A percentile compares a stretch with the other conserved stretches of the same genome.
Conservation (phyloP, 2,113 vertebrate genomes). For the Ploceus nigricollis region DNA sequence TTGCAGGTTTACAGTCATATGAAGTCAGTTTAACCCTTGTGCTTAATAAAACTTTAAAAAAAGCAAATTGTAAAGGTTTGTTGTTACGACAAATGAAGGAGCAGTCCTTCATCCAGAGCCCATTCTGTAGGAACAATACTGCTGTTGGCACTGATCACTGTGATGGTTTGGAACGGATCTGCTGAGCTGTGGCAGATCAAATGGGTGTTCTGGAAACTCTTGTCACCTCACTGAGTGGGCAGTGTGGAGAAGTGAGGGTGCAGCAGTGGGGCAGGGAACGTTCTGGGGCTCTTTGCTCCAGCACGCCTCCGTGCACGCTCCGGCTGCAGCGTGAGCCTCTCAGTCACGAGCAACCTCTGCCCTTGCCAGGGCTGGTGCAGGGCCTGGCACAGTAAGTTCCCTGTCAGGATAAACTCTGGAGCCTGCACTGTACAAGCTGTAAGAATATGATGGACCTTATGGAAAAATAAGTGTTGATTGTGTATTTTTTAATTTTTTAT, state of each 20-base stretch:
- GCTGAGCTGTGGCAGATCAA: not conserved
- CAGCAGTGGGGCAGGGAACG: rapidly evolving
- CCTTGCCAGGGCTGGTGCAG: rapidly evolving
- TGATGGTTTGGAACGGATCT: rapidly evolving
- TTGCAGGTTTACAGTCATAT: not conserved
- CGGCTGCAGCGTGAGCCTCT: rapidly evolving
- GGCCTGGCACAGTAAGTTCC: not conserved
- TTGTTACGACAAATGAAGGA: not conserved
- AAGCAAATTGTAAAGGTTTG: not conserved
- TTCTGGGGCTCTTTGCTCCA: rapidly evolving
- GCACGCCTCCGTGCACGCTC: not conserved
- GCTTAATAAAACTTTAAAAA: not conserved
- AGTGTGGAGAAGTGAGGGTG: not conserved
- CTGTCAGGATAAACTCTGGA: not conserved
- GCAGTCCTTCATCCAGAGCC: not conserved
- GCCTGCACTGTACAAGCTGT: not conserved
- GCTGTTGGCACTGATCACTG: rapidly evolving
- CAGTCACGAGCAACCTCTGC: not conserved
- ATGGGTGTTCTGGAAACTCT: not conserved
- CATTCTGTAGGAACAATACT: rapidly evolving
- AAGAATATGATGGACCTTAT: not conserved
- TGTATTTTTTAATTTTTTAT: not conserved
- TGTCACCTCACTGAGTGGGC: rapidly evolving
- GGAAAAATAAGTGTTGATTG: not conserved
- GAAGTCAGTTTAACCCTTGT: not conserved